Evolutionary conservation across 2,888 invertebrate genomes (phyloP).

Genomic region (Spisula subtruncata): DNA sequence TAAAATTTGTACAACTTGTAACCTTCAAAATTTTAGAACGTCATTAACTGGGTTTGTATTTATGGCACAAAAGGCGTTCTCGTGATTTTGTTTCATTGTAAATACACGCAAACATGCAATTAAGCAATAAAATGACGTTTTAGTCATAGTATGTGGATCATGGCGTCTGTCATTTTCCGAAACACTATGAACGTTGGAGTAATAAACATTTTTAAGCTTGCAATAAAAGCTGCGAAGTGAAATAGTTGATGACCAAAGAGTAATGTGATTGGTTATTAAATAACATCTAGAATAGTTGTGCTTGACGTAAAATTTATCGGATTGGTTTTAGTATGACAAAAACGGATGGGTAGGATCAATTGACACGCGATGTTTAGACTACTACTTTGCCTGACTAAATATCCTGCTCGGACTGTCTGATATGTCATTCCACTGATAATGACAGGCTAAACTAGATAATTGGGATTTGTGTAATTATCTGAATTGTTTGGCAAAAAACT

Average conservation of each 20-base stretch:
- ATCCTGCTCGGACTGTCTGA: background rate
- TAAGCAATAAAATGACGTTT: background rate
- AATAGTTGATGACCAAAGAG: background rate
- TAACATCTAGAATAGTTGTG: background rate
- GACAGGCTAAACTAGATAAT: background rate
- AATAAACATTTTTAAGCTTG: slow-evolving; percentile 9
- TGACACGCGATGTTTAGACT: slow-evolving; percentile 7
- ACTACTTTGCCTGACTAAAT: background rate
- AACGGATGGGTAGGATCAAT: background rate
- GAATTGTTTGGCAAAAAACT: background rate
- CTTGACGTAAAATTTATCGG: slow-evolving; percentile 9
- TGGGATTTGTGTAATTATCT: background rate
- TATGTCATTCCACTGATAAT: background rate
- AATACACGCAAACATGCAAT: background rate
- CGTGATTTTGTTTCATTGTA: background rate
- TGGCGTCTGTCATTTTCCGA: background rate
- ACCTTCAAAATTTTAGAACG: too few species aligned
- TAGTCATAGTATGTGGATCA: background rate
- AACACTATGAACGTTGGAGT: background rate
- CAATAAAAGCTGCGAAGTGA: background rate
- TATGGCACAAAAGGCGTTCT: background rate
- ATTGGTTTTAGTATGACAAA: background rate
- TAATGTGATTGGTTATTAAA: background rate
- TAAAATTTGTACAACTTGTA: too few species aligned
- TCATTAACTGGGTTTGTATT: too few species aligned